Evolutionary conservation across 2,113 vertebrate species (phyloP), one percentile per base, ranked within the genome.

Genomic region (Sapajus apella): DNA sequence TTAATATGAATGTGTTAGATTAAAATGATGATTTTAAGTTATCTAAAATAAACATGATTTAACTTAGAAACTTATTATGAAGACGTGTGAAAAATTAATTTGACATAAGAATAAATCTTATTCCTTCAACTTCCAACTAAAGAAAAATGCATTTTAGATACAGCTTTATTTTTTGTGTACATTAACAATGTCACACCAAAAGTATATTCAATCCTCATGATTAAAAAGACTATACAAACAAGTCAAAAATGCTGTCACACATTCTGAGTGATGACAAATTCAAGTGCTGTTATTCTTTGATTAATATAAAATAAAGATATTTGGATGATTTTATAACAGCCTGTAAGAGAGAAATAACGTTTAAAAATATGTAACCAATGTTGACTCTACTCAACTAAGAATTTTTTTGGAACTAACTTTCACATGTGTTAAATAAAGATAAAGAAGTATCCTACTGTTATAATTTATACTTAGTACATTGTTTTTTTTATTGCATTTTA

Each of bases 21-120:
- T 50, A 73, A 95, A 97, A 72, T 52, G 43, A 76, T 77, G 32
- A 83, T 37, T 91, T 92, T 87, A 95, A 47, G 43, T 72, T 95
- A 43, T 43, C 50, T 70, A 92, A 95, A 95, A 76, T 83, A 87
- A 97, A 85, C 64, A 55, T 10, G 61, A 90, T 89, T 96, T 72
- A 56, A 84, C 47, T 89, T 37, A 85, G 56, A 89, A 77, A 3
- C 58, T 21, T 32, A 11, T 5, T 32, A 20, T 80, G 88, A 94
- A 58, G 43, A 81, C 10, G 45, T 72, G 13, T 68, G 55, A 27
- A 85, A 81, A 95, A 96, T 93, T 64, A 52, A 79, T 81, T 87
- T 90, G 92, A 87, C 84, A 81, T 17, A 80, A 84, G 76, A 95
- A 88, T 90, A 87, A 87, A 75, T 80, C 72, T 93, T 32, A 58